Evolutionary conservation across 2,113 vertebrate species (phyloP).

Genomic region (Pterophyllum scalare): DNA sequence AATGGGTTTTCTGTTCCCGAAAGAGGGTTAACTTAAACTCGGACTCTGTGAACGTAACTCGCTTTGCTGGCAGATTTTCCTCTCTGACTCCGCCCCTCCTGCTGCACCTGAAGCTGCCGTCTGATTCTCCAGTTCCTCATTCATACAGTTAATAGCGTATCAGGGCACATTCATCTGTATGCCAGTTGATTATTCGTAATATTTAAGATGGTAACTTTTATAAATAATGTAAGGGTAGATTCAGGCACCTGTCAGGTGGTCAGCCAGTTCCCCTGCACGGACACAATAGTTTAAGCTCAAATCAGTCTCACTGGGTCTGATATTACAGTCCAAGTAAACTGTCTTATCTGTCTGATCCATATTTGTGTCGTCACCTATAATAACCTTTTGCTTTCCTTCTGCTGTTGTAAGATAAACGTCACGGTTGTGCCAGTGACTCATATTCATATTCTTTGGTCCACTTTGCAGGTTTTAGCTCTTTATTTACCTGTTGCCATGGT

Average conservation of each 20-base stretch:
- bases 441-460: no score
- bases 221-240: background rate
- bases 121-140: background rate
- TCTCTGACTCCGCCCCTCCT: background rate
- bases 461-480: no score
- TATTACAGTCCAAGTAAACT: background rate
- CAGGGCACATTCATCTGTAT: background rate
- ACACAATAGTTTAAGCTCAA: background rate
- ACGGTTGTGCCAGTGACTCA: no score
- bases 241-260: background rate
- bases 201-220: background rate
- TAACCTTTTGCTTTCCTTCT: fast-evolving
- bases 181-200: background rate
- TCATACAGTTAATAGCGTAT: background rate
- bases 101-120: background rate
- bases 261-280: background rate
- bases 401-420: background rate
- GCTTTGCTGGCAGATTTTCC: background rate
- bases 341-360: background rate
- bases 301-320: background rate
- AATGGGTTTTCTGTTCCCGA: background rate
- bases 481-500: no score
- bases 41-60: background rate
- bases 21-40: background rate
- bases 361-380: background rate